Conservation (phyloP, 2,888 invertebrate species). For the Congeria kusceri region DNA sequence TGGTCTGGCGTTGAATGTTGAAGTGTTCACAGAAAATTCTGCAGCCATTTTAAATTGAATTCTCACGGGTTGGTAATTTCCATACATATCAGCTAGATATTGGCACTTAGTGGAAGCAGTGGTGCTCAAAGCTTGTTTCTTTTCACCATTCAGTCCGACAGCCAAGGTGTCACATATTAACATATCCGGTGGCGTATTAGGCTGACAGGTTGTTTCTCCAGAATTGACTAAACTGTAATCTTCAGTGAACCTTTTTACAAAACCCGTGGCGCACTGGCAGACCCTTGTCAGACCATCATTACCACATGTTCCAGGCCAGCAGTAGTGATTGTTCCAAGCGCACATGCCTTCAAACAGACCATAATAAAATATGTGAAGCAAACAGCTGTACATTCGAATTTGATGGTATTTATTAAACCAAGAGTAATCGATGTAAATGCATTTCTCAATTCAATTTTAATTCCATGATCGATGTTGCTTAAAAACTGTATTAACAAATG, state of each 20-base stretch:
- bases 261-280: slow-evolving; percentile 21
- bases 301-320: slow-evolving; percentile 35
- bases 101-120: slow-evolving; percentile 10
- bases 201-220: slow-evolving; percentile 32
- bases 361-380: background rate
- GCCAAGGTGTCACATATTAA: slow-evolving; percentile 10
- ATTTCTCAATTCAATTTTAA: too few species aligned
- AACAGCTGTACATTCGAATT: background rate
- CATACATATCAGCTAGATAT: slow-evolving; percentile 29
- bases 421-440: too few species aligned
- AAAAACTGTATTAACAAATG: background rate
- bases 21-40: slow-evolving; percentile 4
- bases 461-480: background rate
- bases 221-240: background rate
- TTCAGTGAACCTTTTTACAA: background rate
- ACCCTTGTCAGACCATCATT: slow-evolving; percentile 4
- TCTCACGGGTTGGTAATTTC: slow-evolving; percentile 24
- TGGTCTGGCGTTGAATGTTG: background rate
- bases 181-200: slow-evolving; percentile 5
- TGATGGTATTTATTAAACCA: background rate
- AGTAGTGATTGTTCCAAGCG: slow-evolving; percentile 31
- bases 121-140: background rate
- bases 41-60: background rate
- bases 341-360: slow-evolving; percentile 20
- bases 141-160: slow-evolving; percentile 5